Evolutionary conservation across 2,113 vertebrate species (phyloP), one percentile per base, ranked within the genome.

Genomic region (Seriola dumerili): DNA sequence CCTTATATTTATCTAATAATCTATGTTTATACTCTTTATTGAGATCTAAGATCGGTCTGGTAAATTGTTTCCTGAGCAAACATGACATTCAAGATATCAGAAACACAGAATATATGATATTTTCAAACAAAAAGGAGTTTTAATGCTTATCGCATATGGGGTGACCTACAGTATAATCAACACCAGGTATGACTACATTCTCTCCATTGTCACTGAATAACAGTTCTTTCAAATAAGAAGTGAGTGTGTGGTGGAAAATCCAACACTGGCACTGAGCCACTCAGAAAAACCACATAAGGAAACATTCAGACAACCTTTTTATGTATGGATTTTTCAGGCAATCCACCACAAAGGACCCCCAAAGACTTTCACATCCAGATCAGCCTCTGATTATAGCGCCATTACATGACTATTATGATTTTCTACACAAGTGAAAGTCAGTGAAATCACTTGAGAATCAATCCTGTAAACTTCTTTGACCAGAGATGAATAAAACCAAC

Each of bases 221-320:
- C 59, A 72, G 42, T 66, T 73, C 19, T 76, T 76, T 66, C 32
- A 71, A 23, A 25, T 57, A 52, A 52, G 50, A 72, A 66, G 42
- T 19, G 52, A 48, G 64, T 46, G 62, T 72, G 58, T 72, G 68
- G 72, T 66, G 58, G 59, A 17, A 57, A 69, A 70, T 57, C 54
- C 66, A 38, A 70, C 71, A 4, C 40, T 74, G 85, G 83, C 76
- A 44, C 62, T 2, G 13, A 59, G 83, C 78, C 85, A 21, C 54
- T 42, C 25, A 54, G 71, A 42, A 71, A 48, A 80, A 29, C 25
- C 44, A 66, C 80, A 85, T 80, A 59, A 75, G 80, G 78, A 91
- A 91, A 85, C 66, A 29, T 76, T 91, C 83, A 83, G 75, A 76
- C 52, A 54, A 50, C 67, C 21, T 75, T 79, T 74, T 86, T 58